Evolutionary conservation across 1,140 invertebrate species (phyloP).

Genomic region (Heliconius himera): DNA sequence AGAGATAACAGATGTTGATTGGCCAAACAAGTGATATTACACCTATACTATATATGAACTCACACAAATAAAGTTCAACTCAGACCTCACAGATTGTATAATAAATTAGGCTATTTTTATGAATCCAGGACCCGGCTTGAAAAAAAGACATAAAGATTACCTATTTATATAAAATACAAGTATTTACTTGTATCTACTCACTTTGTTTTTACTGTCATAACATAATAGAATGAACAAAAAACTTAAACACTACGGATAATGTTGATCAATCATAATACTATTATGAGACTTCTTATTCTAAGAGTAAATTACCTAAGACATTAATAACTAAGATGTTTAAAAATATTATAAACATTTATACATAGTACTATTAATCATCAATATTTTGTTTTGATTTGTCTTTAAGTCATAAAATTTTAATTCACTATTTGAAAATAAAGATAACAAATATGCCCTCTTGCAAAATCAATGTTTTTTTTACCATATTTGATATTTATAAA

Average conservation of each 20-base stretch:
- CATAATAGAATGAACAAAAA: neutral
- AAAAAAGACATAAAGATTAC: neutral
- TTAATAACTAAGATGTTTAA: neutral
- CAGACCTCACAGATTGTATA: too few species aligned
- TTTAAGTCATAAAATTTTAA: neutral
- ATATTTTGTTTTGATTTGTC: neutral
- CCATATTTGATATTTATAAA: neutral
- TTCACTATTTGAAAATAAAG: too few species aligned
- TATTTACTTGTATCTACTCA: neutral
- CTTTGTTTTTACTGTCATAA: neutral
- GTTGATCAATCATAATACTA: neutral
- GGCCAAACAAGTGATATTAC: too few species aligned
- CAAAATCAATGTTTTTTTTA: neutral
- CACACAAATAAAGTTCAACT: too few species aligned
- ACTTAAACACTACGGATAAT: neutral
- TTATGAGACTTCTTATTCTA: neutral
- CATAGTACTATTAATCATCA: neutral
- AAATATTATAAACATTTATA: too few species aligned
- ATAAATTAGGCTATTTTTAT: neutral
- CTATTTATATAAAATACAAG: neutral
- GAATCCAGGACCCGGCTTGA: too few species aligned
- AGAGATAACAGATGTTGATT: too few species aligned
- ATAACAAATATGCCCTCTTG: too few species aligned
- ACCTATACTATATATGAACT: too few species aligned
- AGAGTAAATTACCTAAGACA: neutral